Conservation (phyloP, 2,113 vertebrate genomes). For the Lepisosteus osseus region DNA sequence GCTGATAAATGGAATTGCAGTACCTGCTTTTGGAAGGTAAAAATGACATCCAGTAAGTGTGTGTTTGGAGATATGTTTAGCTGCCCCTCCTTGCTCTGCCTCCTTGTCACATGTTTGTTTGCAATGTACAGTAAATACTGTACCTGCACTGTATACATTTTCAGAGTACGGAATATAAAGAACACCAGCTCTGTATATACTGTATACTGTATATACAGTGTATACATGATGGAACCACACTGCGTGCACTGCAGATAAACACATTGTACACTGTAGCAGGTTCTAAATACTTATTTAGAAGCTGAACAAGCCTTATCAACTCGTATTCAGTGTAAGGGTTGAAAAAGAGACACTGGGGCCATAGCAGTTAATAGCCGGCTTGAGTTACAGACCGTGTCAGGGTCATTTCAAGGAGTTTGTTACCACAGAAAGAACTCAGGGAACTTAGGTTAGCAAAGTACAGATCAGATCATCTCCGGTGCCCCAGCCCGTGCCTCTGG, state of each 20-base stretch:
- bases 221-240: slow-evolving; percentile 4
- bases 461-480: slow-evolving; percentile 20
- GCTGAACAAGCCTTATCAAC: background rate
- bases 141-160: slow-evolving; percentile 46
- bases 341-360: too few species aligned
- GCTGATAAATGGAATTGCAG: too few species aligned
- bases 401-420: too few species aligned
- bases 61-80: too few species aligned
- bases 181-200: slow-evolving; percentile 24
- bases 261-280: slow-evolving; percentile 13
- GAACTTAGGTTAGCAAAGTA: background rate
- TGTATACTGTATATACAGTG: background rate
- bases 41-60: too few species aligned
- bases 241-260: slow-evolving; percentile 15
- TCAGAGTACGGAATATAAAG: slow-evolving; percentile 26
- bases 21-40: too few species aligned
- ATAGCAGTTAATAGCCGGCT: too few species aligned
- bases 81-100: too few species aligned
- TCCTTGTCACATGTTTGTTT: too few species aligned
- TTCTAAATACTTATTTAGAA: slow-evolving; percentile 32
- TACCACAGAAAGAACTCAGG: too few species aligned
- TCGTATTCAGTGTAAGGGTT: too few species aligned
- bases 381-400: too few species aligned
- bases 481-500: slow-evolving; percentile 1
- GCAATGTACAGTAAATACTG: background rate